A percentile compares a stretch with the other conserved stretches of the same genome.
phyloP scores from a whole-genome alignment of 2,113 vertebrate genomes.

The Antechinus flavipes region DNA sequence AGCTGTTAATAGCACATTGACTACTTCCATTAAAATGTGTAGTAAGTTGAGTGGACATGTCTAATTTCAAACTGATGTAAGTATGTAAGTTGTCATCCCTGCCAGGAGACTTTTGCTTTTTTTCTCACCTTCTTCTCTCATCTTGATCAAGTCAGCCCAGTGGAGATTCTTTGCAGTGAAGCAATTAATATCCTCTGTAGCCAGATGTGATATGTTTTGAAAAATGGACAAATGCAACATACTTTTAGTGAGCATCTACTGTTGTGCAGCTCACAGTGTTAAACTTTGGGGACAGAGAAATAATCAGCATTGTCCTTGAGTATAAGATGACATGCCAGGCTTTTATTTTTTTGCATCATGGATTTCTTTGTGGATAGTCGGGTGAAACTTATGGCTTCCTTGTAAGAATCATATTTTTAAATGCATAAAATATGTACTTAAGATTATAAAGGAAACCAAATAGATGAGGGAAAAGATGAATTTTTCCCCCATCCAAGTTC shows the following conservation, averaged over 20 bases:
- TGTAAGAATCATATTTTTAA: not conserved
- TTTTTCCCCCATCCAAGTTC: not conserved
- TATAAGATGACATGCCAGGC: not conserved
- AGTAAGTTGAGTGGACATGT: conserved; percentile 67
- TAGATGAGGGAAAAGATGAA: not conserved
- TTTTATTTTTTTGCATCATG: not conserved
- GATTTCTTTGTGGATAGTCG: not conserved
- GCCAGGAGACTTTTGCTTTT: not conserved
- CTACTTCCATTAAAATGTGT: conserved; percentile 52
- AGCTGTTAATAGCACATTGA: conserved; percentile 78
- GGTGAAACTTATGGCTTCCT: not conserved
- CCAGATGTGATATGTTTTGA: not conserved
- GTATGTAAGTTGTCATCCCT: conserved; percentile 44
- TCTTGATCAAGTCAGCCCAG: not conserved
- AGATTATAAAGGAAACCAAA: not conserved
- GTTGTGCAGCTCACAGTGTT: not conserved
- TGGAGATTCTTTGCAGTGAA: not conserved
- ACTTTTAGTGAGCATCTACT: not conserved
- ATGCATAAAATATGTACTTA: not conserved
- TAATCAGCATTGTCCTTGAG: not conserved
- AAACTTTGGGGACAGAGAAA: not conserved
- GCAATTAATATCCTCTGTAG: conserved; percentile 39
- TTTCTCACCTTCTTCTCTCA: conserved; percentile 9
- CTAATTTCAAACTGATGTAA: conserved; percentile 56
- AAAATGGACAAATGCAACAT: not conserved